Evolutionary conservation across 2,797 vertebrate genomes (phyloP), one percentile per base, ranked within the genome.

Genomic region (Emys orbicularis): DNA sequence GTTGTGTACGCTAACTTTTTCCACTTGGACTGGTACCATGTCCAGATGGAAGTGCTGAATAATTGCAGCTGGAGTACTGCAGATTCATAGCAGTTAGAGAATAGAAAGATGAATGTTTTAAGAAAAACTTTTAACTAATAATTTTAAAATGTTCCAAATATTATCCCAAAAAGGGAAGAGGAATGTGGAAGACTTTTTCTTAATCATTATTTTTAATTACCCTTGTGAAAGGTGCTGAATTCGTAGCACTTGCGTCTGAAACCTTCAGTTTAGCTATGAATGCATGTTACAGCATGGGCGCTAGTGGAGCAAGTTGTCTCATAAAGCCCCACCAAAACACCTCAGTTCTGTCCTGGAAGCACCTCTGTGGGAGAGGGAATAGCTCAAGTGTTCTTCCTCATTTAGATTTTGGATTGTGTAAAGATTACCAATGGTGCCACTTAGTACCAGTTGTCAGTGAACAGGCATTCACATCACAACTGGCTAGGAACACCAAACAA

Each of bases 41-140:
- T 96, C 94, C 96, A 96, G 94, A 95, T 97, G 96, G 96, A 94
- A 91, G 93, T 95, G 86, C 94, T 97, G 97, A 97, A 95, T 97
- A 96, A 97, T 94, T 96, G 89, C 92, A 95, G 94, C 94, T 96
- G 93, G 96, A 96, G 84, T 90, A 81, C 89, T 95, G 53, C 82
- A 87, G 83, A 96, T 83, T 94, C 87, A 92, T 91, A 96, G 85
- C 94, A 94, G 91, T 93, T 87, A 88, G 88, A 92, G 95, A 96
- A 94, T 96, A 97, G 96, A 96, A 96, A 95, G 95, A 9, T 86
- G 92, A 91, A 94, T 88, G 80, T 90, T 95, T 91, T 94, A 96
- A 97, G 23, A 56, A 34, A 94, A 96, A 94, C 81, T 96, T 92
- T 76, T 86, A 93, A 95, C 49, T 85, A 41, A 83, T 85, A 37